These are phyloP conservation scores for Turritopsis rubra DNA, from an alignment of 30 jellyfish, hydroid and myxozoan genomes.

Conservation along the genomic window DNA sequence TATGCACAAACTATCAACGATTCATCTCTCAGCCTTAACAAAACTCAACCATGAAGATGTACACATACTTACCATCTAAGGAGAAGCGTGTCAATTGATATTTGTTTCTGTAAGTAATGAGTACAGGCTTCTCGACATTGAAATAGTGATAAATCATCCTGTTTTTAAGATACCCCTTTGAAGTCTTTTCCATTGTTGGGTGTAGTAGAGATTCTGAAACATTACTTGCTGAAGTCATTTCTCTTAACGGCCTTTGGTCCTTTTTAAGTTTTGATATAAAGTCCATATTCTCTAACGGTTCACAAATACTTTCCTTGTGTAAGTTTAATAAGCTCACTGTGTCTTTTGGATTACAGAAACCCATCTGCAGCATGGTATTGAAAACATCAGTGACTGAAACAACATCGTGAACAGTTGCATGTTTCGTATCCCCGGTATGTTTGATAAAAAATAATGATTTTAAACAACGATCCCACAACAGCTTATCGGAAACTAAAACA, in stretches of 20 bases:
- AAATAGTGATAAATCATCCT: conserved; percentile 28
- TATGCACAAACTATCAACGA: no score
- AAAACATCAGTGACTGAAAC: conserved; percentile 24
- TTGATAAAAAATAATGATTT: conserved; percentile 20
- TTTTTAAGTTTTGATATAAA: not conserved
- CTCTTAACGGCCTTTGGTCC: not conserved
- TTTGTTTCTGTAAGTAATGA: conserved; percentile 22
- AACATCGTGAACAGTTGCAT: not conserved
- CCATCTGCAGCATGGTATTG: conserved; percentile 7
- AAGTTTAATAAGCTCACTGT: not conserved
- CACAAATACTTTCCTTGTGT: not conserved
- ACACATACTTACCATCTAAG: conserved; percentile 31
- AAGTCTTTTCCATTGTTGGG: not conserved
- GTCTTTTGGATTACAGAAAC: not conserved
- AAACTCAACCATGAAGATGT: not conserved
- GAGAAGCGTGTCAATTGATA: conserved; percentile 15
- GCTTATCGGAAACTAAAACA: conserved; percentile 5
- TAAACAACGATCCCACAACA: conserved; percentile 9
- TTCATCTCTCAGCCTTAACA: not conserved
- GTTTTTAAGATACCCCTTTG: not conserved
- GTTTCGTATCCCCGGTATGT: not conserved
- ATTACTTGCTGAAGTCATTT: not conserved
- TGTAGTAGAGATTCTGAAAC: not conserved
- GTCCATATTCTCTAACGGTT: not conserved
- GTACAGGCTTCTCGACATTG: conserved; percentile 28